A percentile compares a stretch with the other conserved stretches of the same genome.
Evolutionary conservation across 2,797 vertebrate species (phyloP).

Genomic region (Halcyon chelicuti): DNA sequence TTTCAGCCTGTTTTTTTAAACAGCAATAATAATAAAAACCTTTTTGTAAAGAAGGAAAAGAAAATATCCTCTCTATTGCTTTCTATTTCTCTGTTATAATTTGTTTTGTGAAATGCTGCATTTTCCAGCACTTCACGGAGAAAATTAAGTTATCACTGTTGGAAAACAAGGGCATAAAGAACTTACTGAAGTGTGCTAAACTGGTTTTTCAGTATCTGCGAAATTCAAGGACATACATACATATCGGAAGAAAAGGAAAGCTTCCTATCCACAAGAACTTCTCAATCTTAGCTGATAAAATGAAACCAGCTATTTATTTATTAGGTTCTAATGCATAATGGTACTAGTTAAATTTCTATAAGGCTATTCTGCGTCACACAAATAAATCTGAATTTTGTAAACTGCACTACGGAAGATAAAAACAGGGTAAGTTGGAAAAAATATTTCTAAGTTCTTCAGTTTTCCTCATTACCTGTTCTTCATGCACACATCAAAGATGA

Average conservation of each 20-base stretch:
- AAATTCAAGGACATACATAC: slow-evolving; percentile 36
- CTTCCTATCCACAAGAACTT: not conserved
- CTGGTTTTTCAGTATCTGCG: slow-evolving; percentile 28
- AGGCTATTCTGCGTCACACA: not conserved
- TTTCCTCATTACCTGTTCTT: not conserved
- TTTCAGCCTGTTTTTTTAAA: not conserved
- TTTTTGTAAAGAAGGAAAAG: not conserved
- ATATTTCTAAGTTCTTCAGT: not conserved
- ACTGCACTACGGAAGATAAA: not conserved
- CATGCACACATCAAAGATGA: not conserved
- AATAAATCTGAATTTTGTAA: not conserved
- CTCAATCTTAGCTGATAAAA: slow-evolving; percentile 23
- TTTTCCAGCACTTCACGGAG: slow-evolving; percentile 28
- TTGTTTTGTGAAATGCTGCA: slow-evolving; percentile 38
- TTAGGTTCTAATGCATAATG: not conserved
- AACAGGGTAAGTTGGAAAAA: not conserved
- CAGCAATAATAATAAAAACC: not conserved
- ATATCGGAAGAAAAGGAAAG: not conserved
- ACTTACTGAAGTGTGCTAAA: slow-evolving; percentile 53
- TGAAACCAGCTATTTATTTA: not conserved
- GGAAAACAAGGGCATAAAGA: slow-evolving; percentile 56
- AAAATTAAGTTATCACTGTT: slow-evolving; percentile 57
- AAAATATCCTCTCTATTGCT: not conserved
- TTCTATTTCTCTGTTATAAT: slow-evolving; percentile 1
- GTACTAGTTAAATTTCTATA: not conserved